Conservation (phyloP, 2,888 invertebrate genomes). For the Cosmia pyralina region DNA sequence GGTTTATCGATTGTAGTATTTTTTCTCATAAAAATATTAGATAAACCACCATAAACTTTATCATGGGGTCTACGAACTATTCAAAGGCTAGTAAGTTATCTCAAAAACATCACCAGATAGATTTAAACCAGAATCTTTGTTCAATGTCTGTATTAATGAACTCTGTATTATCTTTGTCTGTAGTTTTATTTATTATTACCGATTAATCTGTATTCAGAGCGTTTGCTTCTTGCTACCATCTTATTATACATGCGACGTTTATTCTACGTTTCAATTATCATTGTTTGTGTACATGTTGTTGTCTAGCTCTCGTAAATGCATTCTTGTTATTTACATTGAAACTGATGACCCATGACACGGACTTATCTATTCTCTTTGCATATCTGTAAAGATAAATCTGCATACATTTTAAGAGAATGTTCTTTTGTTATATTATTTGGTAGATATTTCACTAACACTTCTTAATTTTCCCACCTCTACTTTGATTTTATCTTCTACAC, state of each 20-base stretch:
- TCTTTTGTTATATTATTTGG: constrained; percentile 15
- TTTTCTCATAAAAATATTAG: background rate
- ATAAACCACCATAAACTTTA: background rate
- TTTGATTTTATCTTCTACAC: constrained; percentile 5
- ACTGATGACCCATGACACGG: constrained; percentile 72
- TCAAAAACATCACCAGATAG: constrained; percentile 43
- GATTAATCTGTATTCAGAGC: constrained; percentile 86
- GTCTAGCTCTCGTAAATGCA: constrained; percentile 77
- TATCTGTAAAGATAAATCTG: constrained; percentile 44
- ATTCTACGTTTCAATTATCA: constrained; percentile 76
- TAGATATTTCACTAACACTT: constrained; percentile 5
- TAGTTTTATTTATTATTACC: constrained; percentile 78
- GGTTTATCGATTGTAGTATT: background rate
- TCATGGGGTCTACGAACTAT: constrained; percentile 41
- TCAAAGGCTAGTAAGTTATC: constrained; percentile 25
- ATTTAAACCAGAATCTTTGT: constrained; percentile 68
- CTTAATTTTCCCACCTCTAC: background rate
- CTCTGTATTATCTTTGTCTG: constrained; percentile 80
- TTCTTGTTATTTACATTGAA: constrained; percentile 69
- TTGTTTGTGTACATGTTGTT: constrained; percentile 79
- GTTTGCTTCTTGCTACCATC: constrained; percentile 72
- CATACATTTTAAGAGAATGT: constrained; percentile 11
- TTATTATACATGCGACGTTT: constrained; percentile 84
- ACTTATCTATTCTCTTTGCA: constrained; percentile 51
- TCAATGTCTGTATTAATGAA: constrained; percentile 71